These are phyloP conservation scores for Sabatieria punctata DNA, from an alignment of 2,888 invertebrate species.

Conservation along the genomic window DNA sequence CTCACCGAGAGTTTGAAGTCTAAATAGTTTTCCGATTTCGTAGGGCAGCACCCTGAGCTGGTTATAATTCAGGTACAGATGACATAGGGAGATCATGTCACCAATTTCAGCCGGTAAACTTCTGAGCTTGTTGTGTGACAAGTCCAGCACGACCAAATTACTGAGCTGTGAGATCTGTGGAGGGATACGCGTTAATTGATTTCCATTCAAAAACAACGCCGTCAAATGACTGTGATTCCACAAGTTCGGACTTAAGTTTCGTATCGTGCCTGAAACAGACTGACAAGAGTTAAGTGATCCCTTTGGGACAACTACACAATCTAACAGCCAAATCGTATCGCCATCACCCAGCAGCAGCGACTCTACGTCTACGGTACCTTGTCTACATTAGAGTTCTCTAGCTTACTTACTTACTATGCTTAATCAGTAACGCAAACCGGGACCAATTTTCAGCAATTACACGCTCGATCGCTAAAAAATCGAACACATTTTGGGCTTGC, in stretches of 20 bases:
- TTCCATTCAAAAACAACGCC: constrained; percentile 84
- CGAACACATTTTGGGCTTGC: no score
- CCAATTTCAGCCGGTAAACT: constrained; percentile 88
- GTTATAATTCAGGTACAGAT: constrained; percentile 83
- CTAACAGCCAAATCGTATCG: no score
- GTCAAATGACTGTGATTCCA: constrained; percentile 83
- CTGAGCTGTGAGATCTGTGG: constrained; percentile 67
- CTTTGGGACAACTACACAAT: no score
- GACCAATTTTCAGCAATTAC: no score
- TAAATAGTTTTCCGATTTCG: constrained; percentile 91
- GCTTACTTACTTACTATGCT: no score
- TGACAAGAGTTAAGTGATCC: no score
- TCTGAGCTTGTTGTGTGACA: constrained; percentile 82
- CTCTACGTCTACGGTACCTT: no score
- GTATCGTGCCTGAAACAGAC: constrained; percentile 62
- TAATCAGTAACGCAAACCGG: no score
- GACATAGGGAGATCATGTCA: constrained; percentile 83
- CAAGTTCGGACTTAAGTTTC: constrained; percentile 74
- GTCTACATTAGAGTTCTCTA: no score
- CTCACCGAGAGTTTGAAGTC: constrained; percentile 70
- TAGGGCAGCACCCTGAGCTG: constrained; percentile 79
- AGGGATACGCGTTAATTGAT: constrained; percentile 71
- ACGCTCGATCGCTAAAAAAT: no score
- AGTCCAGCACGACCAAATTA: constrained; percentile 69
- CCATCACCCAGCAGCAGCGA: no score